Conservation (phyloP, 2,888 invertebrate genomes). For the Thymelicus acteon region DNA sequence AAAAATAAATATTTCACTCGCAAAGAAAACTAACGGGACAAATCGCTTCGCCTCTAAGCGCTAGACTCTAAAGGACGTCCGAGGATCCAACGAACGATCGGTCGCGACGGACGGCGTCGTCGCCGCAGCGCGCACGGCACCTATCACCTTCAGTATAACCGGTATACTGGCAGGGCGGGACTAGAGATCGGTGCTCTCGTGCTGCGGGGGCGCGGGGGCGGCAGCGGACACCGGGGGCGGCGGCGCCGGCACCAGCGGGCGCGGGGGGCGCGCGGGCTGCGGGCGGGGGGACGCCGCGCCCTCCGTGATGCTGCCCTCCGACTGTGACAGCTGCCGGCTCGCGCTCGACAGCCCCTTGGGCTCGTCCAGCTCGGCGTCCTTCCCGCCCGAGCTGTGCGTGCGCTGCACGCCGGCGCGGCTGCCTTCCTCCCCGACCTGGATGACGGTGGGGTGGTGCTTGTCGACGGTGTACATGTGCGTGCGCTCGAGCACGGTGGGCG, state of each 20-base stretch:
- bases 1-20: constrained; percentile 73
- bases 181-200: constrained; percentile 69
- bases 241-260: constrained; percentile 68
- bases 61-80: constrained; percentile 20
- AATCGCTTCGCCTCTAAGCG: constrained; percentile 26
- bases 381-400: constrained; percentile 77
- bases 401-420: constrained; percentile 71
- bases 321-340: constrained; percentile 81
- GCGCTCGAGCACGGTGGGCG: constrained; percentile 86
- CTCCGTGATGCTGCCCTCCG: constrained; percentile 86
- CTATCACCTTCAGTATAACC: constrained; percentile 18
- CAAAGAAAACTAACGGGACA: constrained; percentile 55
- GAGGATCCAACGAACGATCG: constrained; percentile 6
- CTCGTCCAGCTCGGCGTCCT: constrained; percentile 74
- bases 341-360: constrained; percentile 66
- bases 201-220: constrained; percentile 48
- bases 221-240: constrained; percentile 59
- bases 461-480: constrained; percentile 90
- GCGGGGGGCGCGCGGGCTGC: constrained; percentile 57
- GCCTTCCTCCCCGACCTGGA: constrained; percentile 81
- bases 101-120: constrained; percentile 8
- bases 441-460: constrained; percentile 90
- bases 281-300: constrained; percentile 67
- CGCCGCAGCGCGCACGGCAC: constrained; percentile 14
- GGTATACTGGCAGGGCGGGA: constrained; percentile 39